A percentile compares a stretch with the other conserved stretches of the same genome.
phyloP scores from a whole-genome alignment of 2,888 invertebrate species.

The Drosophila eohydei region DNA sequence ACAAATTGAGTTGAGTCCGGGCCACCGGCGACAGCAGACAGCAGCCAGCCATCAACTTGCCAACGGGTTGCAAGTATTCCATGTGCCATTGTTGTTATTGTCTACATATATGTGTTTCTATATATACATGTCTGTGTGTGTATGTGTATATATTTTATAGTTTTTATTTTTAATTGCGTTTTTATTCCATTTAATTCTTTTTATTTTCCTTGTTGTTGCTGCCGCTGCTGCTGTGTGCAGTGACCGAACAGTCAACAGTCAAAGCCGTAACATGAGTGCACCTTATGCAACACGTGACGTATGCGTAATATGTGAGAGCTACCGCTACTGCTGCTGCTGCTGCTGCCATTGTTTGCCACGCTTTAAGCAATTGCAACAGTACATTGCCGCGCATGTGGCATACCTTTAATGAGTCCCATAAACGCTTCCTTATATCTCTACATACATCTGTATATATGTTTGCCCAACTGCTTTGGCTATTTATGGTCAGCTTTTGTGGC shows the following conservation, averaged over 20 bases:
- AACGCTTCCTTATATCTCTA: slow-evolving; percentile 34
- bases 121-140: background rate
- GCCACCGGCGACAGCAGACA: slow-evolving; percentile 33
- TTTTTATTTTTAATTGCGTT: slow-evolving; percentile 40
- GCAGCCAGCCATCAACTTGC: slow-evolving; percentile 37
- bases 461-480: slow-evolving; percentile 61
- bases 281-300: slow-evolving; percentile 49
- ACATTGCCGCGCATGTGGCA: slow-evolving; percentile 37
- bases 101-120: slow-evolving; percentile 8
- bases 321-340: slow-evolving; percentile 25
- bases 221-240: slow-evolving; percentile 41
- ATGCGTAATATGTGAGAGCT: slow-evolving; percentile 43
- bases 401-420: slow-evolving; percentile 52
- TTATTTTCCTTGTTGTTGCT: slow-evolving; percentile 27
- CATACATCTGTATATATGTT: slow-evolving; percentile 26
- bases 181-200: slow-evolving; percentile 51
- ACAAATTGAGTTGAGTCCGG: slow-evolving; percentile 73
- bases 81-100: slow-evolving; percentile 28
- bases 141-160: slow-evolving; percentile 10
- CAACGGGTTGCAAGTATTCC: slow-evolving; percentile 29
- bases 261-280: slow-evolving; percentile 38
- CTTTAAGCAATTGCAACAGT: slow-evolving; percentile 25
- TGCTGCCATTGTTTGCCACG: slow-evolving; percentile 21
- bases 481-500: slow-evolving; percentile 74
- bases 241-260: slow-evolving; percentile 50